Base-by-base conservation (phyloP, 2,113 vertebrate genomes). In the Uria aalge region DNA sequence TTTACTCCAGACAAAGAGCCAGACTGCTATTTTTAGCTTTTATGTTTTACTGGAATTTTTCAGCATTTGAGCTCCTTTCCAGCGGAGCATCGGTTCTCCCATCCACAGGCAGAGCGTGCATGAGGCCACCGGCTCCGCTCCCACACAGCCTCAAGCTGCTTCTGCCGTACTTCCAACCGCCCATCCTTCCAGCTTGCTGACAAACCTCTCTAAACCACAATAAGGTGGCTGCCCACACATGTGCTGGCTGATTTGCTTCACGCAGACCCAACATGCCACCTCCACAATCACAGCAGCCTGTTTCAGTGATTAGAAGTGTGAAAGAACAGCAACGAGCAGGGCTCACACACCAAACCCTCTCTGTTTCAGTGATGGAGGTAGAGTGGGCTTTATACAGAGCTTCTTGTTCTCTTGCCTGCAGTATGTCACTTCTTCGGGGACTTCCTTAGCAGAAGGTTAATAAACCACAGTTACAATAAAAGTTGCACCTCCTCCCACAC, bases 201-300 rank as follows among this genome's bases (percentile, higher is more conserved):
- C 81, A 95, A 96, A 88, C 50, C 72, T 47, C 89, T 85, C 90
- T 75, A 72, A 92, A 81, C 64, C 36, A 94, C 95, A 95, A 67
- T 95, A 82, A 95, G 87, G 71, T 2, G 2, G 30, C 95, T 97
- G 90, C 97, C 97, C 92, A 97, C 96, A 95, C 94, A 76, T 95
- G 91, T 92, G 79, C 97, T 13, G 83, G 38, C 90, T 97, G 90
- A 80, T 94, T 93, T 92, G 88, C 59, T 94, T 92, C 6, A 0
- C 1, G 0, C 82, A 97, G 97, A 96, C 97, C 95, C 94, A 97
- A 97, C 97, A 97, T 48, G 56, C 96, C 97, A 94, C 96, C 97
- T 86, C 96, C 97, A 88, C 94, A 97, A 55, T 85, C 88, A 76
- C 95, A 95, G 89, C 83, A 94, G 96, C 76, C 94, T 93, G 81